Evolutionary conservation across 1,140 invertebrate genomes (phyloP).

Genomic region (Holotrichia oblita): DNA sequence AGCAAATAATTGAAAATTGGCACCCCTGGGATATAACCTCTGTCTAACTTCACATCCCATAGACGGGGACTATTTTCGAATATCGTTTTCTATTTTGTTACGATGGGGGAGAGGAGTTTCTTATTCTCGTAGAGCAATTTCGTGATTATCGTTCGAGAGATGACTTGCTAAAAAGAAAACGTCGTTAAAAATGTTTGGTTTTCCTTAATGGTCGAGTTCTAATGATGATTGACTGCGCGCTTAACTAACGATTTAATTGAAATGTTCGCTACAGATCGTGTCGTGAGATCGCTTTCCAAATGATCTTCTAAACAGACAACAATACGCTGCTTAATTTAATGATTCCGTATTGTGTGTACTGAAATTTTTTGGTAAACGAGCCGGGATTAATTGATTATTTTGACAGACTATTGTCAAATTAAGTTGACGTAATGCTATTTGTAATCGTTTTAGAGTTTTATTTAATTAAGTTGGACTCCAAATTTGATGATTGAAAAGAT

Average conservation of each 20-base stretch:
- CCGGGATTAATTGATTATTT: constrained; percentile 8
- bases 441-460: too few relatives aligned
- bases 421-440: too few relatives aligned
- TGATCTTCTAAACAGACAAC: neutral
- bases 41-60: neutral
- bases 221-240: constrained; percentile 25
- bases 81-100: too few relatives aligned
- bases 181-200: constrained; percentile 1
- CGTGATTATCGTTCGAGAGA: neutral
- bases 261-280: constrained; percentile 10
- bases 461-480: too few relatives aligned
- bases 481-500: too few relatives aligned
- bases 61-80: neutral
- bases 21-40: constrained; percentile 12
- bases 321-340: constrained; percentile 1
- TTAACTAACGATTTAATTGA: constrained; percentile 22
- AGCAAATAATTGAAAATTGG: constrained; percentile 39
- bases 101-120: too few relatives aligned
- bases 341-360: neutral
- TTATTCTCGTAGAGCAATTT: too few relatives aligned
- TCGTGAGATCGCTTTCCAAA: neutral
- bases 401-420: neutral
- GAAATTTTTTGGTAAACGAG: neutral
- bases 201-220: neutral
- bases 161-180: neutral